These are phyloP conservation scores for Heliconius cydno DNA, from an alignment of 2,888 invertebrate species.

Conservation along the genomic window DNA sequence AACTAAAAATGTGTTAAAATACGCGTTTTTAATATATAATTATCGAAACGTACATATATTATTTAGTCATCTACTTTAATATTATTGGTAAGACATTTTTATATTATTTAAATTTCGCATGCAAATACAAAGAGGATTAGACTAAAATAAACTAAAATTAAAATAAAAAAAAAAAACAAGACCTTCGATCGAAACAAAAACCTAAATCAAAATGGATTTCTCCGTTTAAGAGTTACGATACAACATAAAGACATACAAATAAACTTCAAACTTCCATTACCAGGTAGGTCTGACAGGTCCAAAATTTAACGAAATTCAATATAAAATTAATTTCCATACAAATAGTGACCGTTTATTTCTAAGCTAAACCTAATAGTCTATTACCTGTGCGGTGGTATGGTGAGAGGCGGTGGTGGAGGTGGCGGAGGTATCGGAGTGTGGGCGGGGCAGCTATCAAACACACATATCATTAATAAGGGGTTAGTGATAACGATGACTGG, in stretches of 20 bases:
- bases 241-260: not conserved
- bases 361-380: conserved; percentile 46
- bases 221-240: not conserved
- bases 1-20: not conserved
- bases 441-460: conserved; percentile 80
- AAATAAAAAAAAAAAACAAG: not conserved
- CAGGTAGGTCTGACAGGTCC: not conserved
- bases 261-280: not conserved
- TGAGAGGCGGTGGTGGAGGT: conserved; percentile 83
- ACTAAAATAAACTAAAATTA: not conserved
- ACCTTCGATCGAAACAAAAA: no score
- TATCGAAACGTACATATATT: no score
- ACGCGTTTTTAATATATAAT: not conserved
- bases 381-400: conserved; percentile 81
- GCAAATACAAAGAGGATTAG: no score
- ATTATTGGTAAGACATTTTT: not conserved
- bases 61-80: not conserved
- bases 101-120: not conserved
- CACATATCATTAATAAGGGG: conserved; percentile 25
- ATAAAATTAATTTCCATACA: not conserved
- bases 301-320: not conserved
- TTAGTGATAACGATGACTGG: not conserved
- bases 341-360: not conserved
- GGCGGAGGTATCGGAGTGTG: conserved; percentile 85
- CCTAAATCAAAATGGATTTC: not conserved